A percentile compares a stretch with the other conserved stretches of the same genome.
Evolutionary conservation across 2,113 vertebrate genomes (phyloP).

Genomic region (Ranitomeya imitator): DNA sequence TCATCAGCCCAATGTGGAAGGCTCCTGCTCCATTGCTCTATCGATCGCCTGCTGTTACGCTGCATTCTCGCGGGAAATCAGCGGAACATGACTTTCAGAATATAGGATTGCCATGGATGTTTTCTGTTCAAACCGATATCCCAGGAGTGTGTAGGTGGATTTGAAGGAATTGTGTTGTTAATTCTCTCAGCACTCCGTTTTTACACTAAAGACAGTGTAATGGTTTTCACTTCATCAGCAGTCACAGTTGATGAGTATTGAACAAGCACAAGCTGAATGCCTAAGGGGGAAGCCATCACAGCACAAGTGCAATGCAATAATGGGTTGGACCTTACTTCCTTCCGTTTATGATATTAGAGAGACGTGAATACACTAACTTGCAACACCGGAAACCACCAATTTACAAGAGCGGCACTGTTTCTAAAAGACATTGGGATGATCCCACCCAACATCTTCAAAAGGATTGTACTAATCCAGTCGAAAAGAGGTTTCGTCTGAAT

Average conservation of each 20-base stretch:
- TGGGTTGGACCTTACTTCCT: not conserved
- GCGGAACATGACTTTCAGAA: not conserved
- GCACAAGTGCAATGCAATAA: not conserved
- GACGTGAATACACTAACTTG: too few species aligned
- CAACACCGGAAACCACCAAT: too few species aligned
- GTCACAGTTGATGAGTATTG: not conserved
- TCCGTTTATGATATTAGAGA: too few species aligned
- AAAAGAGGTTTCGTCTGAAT: too few species aligned
- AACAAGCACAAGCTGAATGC: not conserved
- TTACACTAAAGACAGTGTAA: not conserved
- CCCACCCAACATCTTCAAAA: too few species aligned
- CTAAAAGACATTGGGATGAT: too few species aligned
- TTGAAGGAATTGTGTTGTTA: not conserved
- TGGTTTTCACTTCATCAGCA: constrained; percentile 13
- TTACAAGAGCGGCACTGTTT: too few species aligned
- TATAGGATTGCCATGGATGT: constrained; percentile 13
- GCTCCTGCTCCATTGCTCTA: not conserved
- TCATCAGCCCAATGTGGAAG: not conserved
- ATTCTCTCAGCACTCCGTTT: not conserved
- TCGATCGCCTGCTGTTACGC: constrained; percentile 16
- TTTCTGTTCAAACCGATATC: not conserved
- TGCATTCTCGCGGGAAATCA: not conserved
- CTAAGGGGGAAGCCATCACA: not conserved
- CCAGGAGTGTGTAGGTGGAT: not conserved
- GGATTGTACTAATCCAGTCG: too few species aligned